Conservation (phyloP, 2,797 vertebrate genomes). For the Psittacula derbiana region DNA sequence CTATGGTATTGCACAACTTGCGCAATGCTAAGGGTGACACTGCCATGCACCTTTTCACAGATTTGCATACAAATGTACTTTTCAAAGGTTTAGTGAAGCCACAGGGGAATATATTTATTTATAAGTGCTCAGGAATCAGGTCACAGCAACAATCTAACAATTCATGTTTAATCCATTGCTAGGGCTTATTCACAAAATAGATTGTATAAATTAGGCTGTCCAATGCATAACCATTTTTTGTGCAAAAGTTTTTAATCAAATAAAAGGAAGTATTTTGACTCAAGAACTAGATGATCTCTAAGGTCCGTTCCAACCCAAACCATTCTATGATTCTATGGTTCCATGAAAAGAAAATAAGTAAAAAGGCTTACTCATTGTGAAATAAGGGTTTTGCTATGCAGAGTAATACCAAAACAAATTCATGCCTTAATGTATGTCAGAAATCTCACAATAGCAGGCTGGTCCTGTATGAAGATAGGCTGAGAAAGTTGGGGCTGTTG, state of each 20-base stretch:
- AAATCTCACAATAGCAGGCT: too few species aligned
- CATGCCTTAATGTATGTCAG: too few species aligned
- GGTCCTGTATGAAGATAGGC: too few species aligned
- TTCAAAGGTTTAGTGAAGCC: slow-evolving; percentile 23
- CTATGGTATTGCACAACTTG: neutral
- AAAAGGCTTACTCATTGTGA: too few species aligned
- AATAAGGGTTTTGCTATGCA: too few species aligned
- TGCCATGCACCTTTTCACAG: neutral
- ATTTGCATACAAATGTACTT: slow-evolving; percentile 35
- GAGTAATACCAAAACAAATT: too few species aligned
- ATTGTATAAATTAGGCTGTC: neutral
- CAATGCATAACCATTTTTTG: neutral
- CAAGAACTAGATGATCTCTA: neutral
- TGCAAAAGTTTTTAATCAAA: neutral
- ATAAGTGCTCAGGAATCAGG: neutral
- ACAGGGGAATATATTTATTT: slow-evolving; percentile 33
- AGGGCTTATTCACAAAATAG: neutral
- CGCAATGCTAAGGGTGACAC: neutral
- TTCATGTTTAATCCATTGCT: neutral
- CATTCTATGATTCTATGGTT: neutral
- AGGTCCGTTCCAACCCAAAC: neutral
- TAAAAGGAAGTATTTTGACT: neutral
- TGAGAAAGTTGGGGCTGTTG: too few species aligned
- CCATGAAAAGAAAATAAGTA: too few species aligned
- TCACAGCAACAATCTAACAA: neutral